phyloP scores from a whole-genome alignment of 2,113 vertebrate species.

The Calidris pygmaea region DNA sequence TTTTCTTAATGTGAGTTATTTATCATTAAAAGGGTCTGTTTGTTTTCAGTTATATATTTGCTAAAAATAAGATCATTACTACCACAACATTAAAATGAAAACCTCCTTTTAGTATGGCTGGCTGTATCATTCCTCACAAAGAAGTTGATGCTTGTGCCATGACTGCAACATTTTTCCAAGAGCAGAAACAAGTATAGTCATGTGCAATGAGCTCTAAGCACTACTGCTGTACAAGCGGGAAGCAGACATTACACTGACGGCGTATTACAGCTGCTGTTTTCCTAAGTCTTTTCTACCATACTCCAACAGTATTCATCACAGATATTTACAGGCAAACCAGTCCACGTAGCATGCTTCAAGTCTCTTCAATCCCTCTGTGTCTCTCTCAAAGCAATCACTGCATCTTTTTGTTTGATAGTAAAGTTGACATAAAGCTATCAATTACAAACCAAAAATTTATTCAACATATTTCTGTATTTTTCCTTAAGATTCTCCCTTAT shows the following conservation, averaged over 20 bases:
- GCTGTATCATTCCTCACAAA: neutral
- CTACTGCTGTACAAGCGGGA: neutral
- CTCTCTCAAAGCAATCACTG: neutral
- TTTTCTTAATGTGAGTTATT: neutral
- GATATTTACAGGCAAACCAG: neutral
- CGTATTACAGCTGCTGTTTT: neutral
- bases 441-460: neutral
- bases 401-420: neutral
- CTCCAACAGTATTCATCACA: neutral
- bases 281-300: neutral
- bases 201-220: neutral
- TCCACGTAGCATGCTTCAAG: neutral
- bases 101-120: neutral
- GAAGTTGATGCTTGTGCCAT: neutral
- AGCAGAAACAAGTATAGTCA: slow-evolving; percentile 18
- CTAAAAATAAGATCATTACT: neutral
- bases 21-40: neutral
- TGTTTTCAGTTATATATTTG: neutral
- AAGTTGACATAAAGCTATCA: neutral
- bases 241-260: neutral
- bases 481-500: neutral
- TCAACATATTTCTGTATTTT: neutral
- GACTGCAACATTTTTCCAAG: slow-evolving; percentile 11
- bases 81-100: neutral
- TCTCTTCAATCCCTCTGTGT: neutral